Evolutionary conservation across 2,113 vertebrate species (phyloP).

Genomic region (Hoplias malabaricus): DNA sequence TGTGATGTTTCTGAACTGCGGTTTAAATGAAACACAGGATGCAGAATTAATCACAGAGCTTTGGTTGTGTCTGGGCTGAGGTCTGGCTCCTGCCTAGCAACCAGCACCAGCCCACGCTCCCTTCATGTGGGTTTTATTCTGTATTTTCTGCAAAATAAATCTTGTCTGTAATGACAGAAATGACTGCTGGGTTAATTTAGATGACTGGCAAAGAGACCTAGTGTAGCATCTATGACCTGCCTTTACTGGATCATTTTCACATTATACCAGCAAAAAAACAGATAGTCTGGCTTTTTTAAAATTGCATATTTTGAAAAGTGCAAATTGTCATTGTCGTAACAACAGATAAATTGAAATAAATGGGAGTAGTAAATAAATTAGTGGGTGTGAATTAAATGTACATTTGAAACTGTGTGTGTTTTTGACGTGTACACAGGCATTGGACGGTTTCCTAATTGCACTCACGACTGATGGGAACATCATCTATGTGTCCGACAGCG

Average conservation of each 20-base stretch:
- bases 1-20: no score
- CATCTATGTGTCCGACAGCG: conserved; percentile 84
- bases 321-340: no score
- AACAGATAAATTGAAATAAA: no score
- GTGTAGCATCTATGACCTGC: not conserved
- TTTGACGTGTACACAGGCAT: conserved; percentile 73
- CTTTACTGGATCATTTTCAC: not conserved
- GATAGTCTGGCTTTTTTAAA: no score
- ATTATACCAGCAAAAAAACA: not conserved
- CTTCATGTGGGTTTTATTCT: not conserved
- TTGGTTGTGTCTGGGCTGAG: not conserved
- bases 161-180: not conserved
- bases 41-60: not conserved
- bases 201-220: not conserved
- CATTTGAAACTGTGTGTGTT: no score
- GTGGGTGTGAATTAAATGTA: no score
- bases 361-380: no score
- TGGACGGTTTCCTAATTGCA: conserved; percentile 89
- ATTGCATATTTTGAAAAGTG: not conserved
- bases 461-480: conserved; percentile 91
- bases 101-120: not conserved
- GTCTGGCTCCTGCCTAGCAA: not conserved
- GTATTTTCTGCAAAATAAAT: no score
- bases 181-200: not conserved
- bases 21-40: not conserved